Conservation (phyloP, 2,113 vertebrate genomes). For the Dermatemys mawii region DNA sequence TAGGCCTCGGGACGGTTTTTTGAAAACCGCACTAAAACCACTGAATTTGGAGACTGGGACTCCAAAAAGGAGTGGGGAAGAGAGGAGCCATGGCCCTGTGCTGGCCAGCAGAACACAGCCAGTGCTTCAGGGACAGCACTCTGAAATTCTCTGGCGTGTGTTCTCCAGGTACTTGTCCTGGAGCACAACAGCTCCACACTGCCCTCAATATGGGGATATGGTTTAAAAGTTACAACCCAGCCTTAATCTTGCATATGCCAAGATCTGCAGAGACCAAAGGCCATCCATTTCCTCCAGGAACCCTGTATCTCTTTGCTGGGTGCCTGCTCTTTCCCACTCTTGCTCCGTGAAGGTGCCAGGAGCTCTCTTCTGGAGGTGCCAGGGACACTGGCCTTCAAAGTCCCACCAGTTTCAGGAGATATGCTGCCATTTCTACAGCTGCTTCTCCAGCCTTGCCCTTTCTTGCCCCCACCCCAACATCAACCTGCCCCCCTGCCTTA, state of each 20-base stretch:
- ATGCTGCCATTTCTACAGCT: not conserved
- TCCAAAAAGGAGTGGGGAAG: not conserved
- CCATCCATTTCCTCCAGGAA: not conserved
- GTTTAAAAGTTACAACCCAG: not conserved
- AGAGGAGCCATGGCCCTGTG: not conserved
- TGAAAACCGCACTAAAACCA: not conserved
- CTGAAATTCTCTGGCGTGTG: not conserved
- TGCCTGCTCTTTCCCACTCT: not conserved
- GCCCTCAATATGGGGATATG: not conserved
- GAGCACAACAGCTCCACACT: not conserved
- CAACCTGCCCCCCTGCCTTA: not conserved
- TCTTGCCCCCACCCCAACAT: not conserved
- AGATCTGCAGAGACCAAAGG: not conserved
- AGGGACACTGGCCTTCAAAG: not conserved
- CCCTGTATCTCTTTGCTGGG: not conserved
- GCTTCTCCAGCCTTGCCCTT: too few species aligned
- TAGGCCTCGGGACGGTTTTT: not conserved
- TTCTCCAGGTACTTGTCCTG: not conserved
- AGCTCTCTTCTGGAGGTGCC: not conserved
- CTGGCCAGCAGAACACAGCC: not conserved
- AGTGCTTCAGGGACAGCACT: not conserved
- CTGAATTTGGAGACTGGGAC: not conserved
- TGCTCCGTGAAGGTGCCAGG: not conserved
- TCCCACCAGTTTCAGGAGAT: not conserved
- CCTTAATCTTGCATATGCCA: not conserved